These are phyloP conservation scores for Zapornia atra DNA, from an alignment of 2,113 vertebrate species.

Conservation along the genomic window DNA sequence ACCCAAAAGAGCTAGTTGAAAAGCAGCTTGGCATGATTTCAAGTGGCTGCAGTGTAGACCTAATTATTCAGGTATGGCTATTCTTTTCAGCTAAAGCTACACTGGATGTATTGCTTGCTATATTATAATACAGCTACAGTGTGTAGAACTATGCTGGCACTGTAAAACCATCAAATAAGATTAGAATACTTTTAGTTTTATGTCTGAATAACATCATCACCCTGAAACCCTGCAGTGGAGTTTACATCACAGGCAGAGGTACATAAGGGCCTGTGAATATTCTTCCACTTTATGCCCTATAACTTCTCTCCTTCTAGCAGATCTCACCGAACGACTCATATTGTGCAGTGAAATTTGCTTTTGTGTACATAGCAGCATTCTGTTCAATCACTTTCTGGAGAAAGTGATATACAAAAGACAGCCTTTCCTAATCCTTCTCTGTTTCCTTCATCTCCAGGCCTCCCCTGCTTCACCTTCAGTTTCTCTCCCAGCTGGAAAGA, in stretches of 20 bases:
- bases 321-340: not conserved
- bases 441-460: not conserved
- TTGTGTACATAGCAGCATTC: not conserved
- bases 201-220: not conserved
- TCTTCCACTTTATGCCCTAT: not conserved
- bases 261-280: not conserved
- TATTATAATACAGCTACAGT: not conserved
- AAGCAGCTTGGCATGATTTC: not conserved
- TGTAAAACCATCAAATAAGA: not conserved
- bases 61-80: not conserved
- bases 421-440: not conserved
- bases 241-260: not conserved
- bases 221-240: not conserved
- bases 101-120: not conserved
- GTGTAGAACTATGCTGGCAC: not conserved
- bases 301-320: not conserved
- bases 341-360: not conserved
- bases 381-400: not conserved
- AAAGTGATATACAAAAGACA: not conserved
- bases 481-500: not conserved
- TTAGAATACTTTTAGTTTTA: not conserved
- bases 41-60: not conserved
- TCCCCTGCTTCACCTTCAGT: not conserved
- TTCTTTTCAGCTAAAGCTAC: not conserved
- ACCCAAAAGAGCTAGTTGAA: not conserved